These are phyloP conservation scores for Diuraphis noxia DNA, from an alignment of 1,140 invertebrate species.

Conservation along the genomic window DNA sequence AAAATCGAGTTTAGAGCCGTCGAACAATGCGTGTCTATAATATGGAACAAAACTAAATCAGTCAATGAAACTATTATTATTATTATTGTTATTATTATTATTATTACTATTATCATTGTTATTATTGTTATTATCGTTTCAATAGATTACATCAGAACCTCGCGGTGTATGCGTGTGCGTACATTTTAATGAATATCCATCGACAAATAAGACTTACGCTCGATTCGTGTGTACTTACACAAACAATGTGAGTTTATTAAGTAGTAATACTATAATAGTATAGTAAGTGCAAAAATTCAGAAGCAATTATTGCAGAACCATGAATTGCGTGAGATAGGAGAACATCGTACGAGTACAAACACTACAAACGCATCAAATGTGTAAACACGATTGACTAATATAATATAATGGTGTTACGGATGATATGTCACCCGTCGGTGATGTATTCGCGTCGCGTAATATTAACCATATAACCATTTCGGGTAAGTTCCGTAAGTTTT, in stretches of 20 bases:
- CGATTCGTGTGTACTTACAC: not conserved
- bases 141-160: not conserved
- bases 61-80: conserved; percentile 1
- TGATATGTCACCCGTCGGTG: not conserved
- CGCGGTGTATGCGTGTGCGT: not conserved
- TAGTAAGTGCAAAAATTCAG: not conserved
- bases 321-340: not conserved
- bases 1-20: not conserved
- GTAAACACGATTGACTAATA: not conserved
- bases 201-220: not conserved
- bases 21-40: conserved; percentile 5
- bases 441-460: not conserved
- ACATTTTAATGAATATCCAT: not conserved
- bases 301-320: not conserved
- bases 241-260: too few species aligned
- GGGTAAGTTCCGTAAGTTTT: not conserved
- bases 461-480: not conserved
- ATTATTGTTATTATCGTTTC: not conserved
- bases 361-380: not conserved
- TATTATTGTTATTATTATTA: not conserved
- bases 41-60: conserved; percentile 8
- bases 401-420: not conserved
- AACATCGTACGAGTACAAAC: too few species aligned
- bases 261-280: not conserved
- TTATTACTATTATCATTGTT: not conserved